phyloP scores from a whole-genome alignment of 2,888 invertebrate genomes.

The Sussaba pulchella region DNA sequence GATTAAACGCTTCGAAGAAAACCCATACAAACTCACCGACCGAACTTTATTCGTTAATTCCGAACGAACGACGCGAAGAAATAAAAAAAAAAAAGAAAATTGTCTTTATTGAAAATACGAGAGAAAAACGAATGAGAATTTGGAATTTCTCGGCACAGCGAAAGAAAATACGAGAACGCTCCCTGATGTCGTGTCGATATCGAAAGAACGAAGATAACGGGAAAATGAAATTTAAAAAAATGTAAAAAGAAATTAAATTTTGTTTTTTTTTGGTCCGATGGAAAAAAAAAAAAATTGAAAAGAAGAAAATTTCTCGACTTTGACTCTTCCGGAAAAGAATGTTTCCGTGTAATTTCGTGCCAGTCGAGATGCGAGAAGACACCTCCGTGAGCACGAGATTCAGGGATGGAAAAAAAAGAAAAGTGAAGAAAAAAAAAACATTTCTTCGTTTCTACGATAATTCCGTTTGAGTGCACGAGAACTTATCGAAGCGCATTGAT shows the following conservation, averaged over 20 bases:
- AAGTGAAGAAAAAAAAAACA: slow-evolving; percentile 8
- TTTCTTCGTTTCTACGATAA: slow-evolving; percentile 27
- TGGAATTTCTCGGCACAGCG: slow-evolving; percentile 1
- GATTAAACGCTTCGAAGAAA: too few species aligned
- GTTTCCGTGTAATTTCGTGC: slow-evolving; percentile 30
- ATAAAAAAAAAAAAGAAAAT: slow-evolving; percentile 29
- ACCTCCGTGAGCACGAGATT: slow-evolving; percentile 24
- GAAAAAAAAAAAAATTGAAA: slow-evolving; percentile 8
- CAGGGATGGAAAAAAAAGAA: slow-evolving; percentile 11
- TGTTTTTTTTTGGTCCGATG: neutral
- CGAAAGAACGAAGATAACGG: neutral
- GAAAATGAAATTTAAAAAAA: neutral
- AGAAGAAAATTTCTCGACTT: neutral
- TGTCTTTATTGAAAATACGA: slow-evolving; percentile 15
- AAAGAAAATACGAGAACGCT: neutral
- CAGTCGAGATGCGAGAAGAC: slow-evolving; percentile 31
- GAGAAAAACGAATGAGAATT: neutral
- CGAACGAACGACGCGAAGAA: slow-evolving; percentile 26
- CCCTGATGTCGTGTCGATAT: slow-evolving; percentile 21
- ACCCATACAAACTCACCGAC: slow-evolving; percentile 37
- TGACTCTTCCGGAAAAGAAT: neutral
- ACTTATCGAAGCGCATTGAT: slow-evolving; percentile 50
- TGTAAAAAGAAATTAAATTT: too few species aligned
- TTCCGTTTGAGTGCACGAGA: slow-evolving; percentile 40
- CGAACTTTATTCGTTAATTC: slow-evolving; percentile 47